A percentile compares a stretch with the other conserved stretches of the same genome.
phyloP scores from a whole-genome alignment of 1,140 invertebrate genomes.

The Aphelenchoides fujianensis region DNA sequence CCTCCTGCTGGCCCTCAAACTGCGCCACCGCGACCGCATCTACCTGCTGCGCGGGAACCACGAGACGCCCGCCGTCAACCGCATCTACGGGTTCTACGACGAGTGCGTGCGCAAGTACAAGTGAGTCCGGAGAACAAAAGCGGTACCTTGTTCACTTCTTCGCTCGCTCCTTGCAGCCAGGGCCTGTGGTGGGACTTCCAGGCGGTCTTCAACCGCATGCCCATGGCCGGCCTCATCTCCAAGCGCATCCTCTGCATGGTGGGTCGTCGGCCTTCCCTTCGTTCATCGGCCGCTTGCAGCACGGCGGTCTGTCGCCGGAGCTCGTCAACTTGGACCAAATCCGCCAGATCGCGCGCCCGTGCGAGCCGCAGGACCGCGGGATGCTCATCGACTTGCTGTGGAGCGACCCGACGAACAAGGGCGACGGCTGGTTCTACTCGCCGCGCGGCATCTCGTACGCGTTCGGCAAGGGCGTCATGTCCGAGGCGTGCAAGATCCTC shows the following conservation, averaged over 20 bases:
- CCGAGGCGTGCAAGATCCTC: conserved; percentile 33
- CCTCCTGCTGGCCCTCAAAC: conserved; percentile 67
- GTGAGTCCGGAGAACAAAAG: conserved; percentile 42
- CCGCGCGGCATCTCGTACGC: conserved; percentile 44
- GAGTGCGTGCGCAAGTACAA: conserved; percentile 43
- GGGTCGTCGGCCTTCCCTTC: conserved; percentile 1
- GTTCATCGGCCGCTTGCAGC: conserved; percentile 15
- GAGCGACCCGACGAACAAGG: conserved; percentile 49
- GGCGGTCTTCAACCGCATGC: conserved; percentile 44
- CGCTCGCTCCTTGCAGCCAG: conserved; percentile 15
- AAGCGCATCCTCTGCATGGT: conserved; percentile 41
- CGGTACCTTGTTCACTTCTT: too few relatives aligned
- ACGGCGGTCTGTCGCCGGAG: conserved; percentile 47
- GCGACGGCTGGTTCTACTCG: conserved; percentile 47
- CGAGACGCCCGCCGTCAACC: conserved; percentile 70
- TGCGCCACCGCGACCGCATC: conserved; percentile 69
- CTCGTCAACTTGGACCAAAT: conserved; percentile 38
- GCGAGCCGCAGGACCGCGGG: conserved; percentile 46
- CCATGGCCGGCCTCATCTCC: conserved; percentile 44
- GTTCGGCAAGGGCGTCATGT: conserved; percentile 45
- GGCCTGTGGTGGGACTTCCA: conserved; percentile 55
- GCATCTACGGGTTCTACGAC: conserved; percentile 29
- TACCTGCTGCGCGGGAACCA: conserved; percentile 71
- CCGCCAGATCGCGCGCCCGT: conserved; percentile 39
- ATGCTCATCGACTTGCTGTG: conserved; percentile 49